A percentile compares a stretch with the other conserved stretches of the same genome.
Conservation (phyloP, 2,888 invertebrate genomes). For the Tyria jacobaeae region DNA sequence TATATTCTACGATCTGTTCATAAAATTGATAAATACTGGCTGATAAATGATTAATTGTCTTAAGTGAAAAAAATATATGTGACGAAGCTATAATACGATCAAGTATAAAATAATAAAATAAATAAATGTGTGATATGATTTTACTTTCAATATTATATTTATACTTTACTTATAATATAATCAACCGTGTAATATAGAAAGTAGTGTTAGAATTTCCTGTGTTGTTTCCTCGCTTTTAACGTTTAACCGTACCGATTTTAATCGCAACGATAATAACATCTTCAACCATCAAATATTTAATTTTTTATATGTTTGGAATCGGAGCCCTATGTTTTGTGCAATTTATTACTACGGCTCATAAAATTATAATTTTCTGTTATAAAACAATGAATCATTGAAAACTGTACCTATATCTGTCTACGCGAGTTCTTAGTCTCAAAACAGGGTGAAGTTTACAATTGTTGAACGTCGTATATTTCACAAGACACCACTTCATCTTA, state of each 20-base stretch:
- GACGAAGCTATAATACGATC: too few relatives aligned
- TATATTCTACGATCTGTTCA: constrained; percentile 46
- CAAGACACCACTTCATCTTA: neutral
- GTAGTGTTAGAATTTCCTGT: constrained; percentile 40
- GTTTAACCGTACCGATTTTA: constrained; percentile 51
- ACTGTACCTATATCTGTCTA: neutral
- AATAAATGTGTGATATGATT: too few relatives aligned
- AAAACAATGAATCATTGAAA: neutral
- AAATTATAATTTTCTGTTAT: neutral
- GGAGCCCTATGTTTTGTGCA: constrained; percentile 17
- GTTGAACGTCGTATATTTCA: neutral
- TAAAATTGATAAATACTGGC: constrained; percentile 26
- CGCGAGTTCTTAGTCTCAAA: neutral
- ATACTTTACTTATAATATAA: too few relatives aligned
- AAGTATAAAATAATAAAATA: too few relatives aligned
- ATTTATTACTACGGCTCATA: neutral
- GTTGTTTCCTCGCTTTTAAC: constrained; percentile 51
- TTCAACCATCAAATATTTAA: constrained; percentile 27
- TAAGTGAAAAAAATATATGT: neutral
- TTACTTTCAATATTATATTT: too few relatives aligned
- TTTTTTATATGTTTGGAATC: constrained; percentile 27
- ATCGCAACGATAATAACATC: constrained; percentile 49
- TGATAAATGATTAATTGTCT: neutral
- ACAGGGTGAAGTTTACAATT: neutral
- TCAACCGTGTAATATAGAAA: neutral